Evolutionary conservation across 2,797 vertebrate genomes (phyloP).

Genomic region (Hydrocynus forskahlii): DNA sequence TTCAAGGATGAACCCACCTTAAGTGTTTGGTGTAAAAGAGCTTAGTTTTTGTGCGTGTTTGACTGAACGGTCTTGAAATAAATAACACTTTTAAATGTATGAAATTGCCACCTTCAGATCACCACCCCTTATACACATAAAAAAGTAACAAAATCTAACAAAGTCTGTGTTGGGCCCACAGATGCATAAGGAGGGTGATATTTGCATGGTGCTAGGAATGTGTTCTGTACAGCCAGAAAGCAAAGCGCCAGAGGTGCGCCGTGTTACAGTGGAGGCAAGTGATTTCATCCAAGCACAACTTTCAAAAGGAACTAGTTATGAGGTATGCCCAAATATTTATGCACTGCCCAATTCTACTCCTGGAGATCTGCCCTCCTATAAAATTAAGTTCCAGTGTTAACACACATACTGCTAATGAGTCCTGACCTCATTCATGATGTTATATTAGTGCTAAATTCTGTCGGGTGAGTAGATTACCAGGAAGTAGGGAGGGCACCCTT

Average conservation of each 20-base stretch:
- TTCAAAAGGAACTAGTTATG: not conserved
- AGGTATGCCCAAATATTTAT: constrained; percentile 43
- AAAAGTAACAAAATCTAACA: not conserved
- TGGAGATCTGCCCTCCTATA: not conserved
- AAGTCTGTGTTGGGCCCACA: not conserved
- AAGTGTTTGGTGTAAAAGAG: no score
- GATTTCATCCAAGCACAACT: constrained; percentile 30
- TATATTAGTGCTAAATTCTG: no score
- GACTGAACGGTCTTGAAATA: no score
- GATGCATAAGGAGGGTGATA: constrained; percentile 65
- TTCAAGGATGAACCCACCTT: no score
- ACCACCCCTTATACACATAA: no score
- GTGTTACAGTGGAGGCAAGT: constrained; percentile 21
- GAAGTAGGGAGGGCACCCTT: not conserved
- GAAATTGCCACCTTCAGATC: no score
- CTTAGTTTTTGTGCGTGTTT: no score
- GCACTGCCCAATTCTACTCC: not conserved
- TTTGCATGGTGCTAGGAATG: constrained; percentile 71
- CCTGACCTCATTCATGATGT: no score
- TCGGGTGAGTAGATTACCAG: no score
- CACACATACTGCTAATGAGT: no score
- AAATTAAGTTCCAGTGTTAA: not conserved
- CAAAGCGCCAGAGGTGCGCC: constrained; percentile 41
- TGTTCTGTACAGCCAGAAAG: constrained; percentile 61
- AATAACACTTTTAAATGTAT: no score